Evolutionary conservation across 1,140 invertebrate species (phyloP).

Genomic region (Phenacoccus solenopsis): DNA sequence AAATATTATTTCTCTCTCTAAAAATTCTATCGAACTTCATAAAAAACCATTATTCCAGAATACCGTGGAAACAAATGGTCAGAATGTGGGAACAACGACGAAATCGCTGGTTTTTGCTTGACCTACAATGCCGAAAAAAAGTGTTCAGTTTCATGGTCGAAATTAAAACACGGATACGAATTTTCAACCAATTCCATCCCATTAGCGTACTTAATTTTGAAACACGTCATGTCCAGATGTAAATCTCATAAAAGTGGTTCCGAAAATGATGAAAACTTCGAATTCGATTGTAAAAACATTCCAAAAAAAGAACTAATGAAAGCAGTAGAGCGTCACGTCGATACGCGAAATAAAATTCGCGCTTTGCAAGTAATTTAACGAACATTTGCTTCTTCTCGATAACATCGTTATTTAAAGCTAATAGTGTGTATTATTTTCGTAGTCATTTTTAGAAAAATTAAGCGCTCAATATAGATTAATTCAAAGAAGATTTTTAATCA

Average conservation of each 20-base stretch:
- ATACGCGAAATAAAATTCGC: background rate
- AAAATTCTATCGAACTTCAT: background rate
- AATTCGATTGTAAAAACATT: background rate
- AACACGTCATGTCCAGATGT: background rate
- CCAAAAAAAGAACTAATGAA: background rate
- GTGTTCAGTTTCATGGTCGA: background rate
- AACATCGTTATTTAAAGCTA: too few species aligned
- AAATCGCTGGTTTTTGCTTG: background rate
- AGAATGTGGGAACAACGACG: background rate
- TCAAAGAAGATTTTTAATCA: background rate
- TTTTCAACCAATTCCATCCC: background rate
- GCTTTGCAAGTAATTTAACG: background rate
- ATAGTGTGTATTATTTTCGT: background rate
- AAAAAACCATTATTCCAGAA: background rate
- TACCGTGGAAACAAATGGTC: background rate
- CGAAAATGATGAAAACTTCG: background rate
- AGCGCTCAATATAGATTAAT: background rate
- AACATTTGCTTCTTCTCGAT: too few species aligned
- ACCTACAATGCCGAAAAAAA: background rate
- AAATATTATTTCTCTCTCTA: too few species aligned
- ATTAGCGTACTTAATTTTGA: background rate
- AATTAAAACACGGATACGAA: background rate
- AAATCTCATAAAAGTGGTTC: background rate
- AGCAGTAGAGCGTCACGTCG: background rate
- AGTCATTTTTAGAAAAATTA: background rate